Evolutionary conservation across 2,888 invertebrate genomes (phyloP), one percentile per base, ranked within the genome.

Genomic region (Punctoribates punctum): DNA sequence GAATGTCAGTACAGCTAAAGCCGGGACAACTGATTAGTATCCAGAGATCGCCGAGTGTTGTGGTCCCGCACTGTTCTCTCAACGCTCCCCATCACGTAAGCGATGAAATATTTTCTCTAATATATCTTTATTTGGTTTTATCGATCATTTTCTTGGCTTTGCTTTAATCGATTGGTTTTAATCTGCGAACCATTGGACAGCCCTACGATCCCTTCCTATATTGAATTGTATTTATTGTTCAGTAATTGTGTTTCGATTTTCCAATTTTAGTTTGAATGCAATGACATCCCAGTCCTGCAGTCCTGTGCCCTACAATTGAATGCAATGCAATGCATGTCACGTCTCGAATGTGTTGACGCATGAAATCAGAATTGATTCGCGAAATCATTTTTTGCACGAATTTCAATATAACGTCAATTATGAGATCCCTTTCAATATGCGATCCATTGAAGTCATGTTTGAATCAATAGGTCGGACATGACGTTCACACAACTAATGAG

Each of bases 21-120:
- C 77, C 78, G 13, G 78, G 78, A 8, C 78, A 78, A 74, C 48
- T 78, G n/a, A 78, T 78, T 27, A 76, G 76, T 73, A 75, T 78
- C 17, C 78, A 78, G 74, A 42, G 78, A 8, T 73, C 77, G n/a
- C 77, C 77, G 11, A 77, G 74, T 42, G 17, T 78, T 46, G 20
- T 67, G 0, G 23, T 78, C 17, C 77, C 29, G 25, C 78, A 78
- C 75, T 78, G 78, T 65, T 75, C 75, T 17, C 57, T 78, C 15
- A 78, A 78, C 46, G 78, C 78, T 25, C 78, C 78, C 11, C 78
- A 78, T 78, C 78, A 78, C 65, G 78, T 78, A 75, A 65, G 78
- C 74, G 8, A 25, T 34, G 17, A 34, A 15, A 34, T 25, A 1
- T 38, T 70, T 42, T 11, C 42, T 42, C 9, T 42, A 1, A 42